Conservation (phyloP, 1,140 invertebrate genomes). For the Drosophila asahinai region DNA sequence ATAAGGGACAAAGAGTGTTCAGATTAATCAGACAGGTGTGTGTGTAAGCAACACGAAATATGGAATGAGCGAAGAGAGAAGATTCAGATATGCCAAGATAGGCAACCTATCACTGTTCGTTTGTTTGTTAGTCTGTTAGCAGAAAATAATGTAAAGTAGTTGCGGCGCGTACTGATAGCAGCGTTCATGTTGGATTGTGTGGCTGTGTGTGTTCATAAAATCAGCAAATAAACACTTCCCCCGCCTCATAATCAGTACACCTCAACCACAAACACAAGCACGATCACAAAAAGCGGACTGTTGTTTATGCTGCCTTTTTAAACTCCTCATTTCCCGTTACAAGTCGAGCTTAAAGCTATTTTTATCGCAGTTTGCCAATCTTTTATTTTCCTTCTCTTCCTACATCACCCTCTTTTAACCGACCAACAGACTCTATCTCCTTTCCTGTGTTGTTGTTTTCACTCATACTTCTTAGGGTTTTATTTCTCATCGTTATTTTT, state of each 20-base stretch:
- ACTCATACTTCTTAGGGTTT: constrained; percentile 1
- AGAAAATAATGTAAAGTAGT: constrained; percentile 22
- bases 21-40: constrained; percentile 53
- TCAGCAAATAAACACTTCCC: constrained; percentile 27
- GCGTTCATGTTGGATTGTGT: constrained; percentile 1
- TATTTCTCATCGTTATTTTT: background rate
- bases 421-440: constrained; percentile 18
- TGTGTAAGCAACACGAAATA: constrained; percentile 22
- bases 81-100: constrained; percentile 21
- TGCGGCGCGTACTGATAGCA: constrained; percentile 46
- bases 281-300: background rate
- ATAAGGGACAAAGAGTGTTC: constrained; percentile 34
- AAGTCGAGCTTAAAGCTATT: constrained; percentile 41
- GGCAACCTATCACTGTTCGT: constrained; percentile 17
- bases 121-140: constrained; percentile 43
- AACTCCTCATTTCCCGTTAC: constrained; percentile 21
- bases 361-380: constrained; percentile 36
- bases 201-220: constrained; percentile 17
- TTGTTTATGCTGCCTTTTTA: constrained; percentile 5
- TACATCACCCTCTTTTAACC: background rate
- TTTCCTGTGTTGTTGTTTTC: constrained; percentile 45
- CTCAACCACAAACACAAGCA: constrained; percentile 19
- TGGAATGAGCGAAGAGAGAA: constrained; percentile 4
- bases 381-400: background rate
- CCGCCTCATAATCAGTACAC: constrained; percentile 12